Evolutionary conservation across 2,888 invertebrate genomes (phyloP).

Genomic region (Unio delphinus): DNA sequence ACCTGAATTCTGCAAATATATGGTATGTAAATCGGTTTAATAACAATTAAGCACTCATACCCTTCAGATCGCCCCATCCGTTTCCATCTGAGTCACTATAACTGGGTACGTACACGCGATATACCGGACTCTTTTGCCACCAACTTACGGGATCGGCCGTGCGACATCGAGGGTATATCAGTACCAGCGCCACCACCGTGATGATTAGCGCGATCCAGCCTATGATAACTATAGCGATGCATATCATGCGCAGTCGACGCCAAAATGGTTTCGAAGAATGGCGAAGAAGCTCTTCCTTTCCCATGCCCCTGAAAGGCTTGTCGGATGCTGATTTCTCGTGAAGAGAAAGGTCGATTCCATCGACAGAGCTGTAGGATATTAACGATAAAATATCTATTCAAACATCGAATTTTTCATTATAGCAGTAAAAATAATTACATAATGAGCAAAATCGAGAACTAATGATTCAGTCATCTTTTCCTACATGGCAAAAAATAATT

Average conservation of each 20-base stretch:
- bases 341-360: slow-evolving; percentile 13
- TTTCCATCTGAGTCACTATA: slow-evolving; percentile 65
- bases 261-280: slow-evolving; percentile 64
- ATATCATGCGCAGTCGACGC: slow-evolving; percentile 60
- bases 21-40: too few species aligned
- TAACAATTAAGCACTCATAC: slow-evolving; percentile 27
- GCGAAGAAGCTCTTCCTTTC: slow-evolving; percentile 66
- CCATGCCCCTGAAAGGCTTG: slow-evolving; percentile 63
- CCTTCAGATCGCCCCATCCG: slow-evolving; percentile 67
- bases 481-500: too few species aligned
- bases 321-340: slow-evolving; percentile 9
- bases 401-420: too few species aligned
- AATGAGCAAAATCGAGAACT: too few species aligned
- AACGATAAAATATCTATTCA: too few species aligned
- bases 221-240: slow-evolving; percentile 51
- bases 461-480: too few species aligned
- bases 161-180: slow-evolving; percentile 59
- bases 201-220: slow-evolving; percentile 66
- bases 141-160: slow-evolving; percentile 46
- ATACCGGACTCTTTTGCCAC: slow-evolving; percentile 63
- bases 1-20: too few species aligned
- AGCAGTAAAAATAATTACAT: too few species aligned
- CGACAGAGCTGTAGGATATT: slow-evolving; percentile 9
- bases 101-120: slow-evolving; percentile 63
- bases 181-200: slow-evolving; percentile 62